phyloP scores from a whole-genome alignment of 2,888 invertebrate species.

The Folsomia manolachei region DNA sequence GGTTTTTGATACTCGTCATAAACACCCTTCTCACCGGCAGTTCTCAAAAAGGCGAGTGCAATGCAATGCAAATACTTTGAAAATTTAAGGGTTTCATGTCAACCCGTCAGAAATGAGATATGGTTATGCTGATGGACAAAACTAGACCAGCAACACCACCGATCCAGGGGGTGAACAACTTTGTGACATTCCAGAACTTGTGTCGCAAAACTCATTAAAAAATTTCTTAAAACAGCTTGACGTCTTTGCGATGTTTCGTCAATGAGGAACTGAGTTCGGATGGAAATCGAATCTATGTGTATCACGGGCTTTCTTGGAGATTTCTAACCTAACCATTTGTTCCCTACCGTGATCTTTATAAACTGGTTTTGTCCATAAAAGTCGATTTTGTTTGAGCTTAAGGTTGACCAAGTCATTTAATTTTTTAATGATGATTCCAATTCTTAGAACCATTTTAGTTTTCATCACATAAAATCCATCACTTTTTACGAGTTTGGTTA shows the following conservation, averaged over 20 bases:
- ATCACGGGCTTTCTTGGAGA: too few species aligned
- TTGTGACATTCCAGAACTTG: background rate
- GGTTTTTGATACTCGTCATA: background rate
- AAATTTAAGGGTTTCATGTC: background rate
- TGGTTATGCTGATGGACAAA: conserved; percentile 39
- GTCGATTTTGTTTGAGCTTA: too few species aligned
- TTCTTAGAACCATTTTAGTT: too few species aligned
- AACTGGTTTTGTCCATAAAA: too few species aligned
- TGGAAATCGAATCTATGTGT: background rate
- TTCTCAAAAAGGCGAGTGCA: too few species aligned
- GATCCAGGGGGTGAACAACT: conserved; percentile 29
- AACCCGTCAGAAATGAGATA: conserved; percentile 26
- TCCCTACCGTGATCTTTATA: too few species aligned
- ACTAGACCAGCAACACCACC: conserved; percentile 39
- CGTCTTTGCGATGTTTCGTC: background rate
- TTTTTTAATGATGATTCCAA: too few species aligned
- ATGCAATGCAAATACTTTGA: background rate
- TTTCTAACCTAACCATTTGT: too few species aligned
- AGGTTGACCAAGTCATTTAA: too few species aligned
- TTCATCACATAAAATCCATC: too few species aligned
- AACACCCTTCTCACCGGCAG: too few species aligned
- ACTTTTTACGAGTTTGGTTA: too few species aligned
- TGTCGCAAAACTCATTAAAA: conserved; percentile 7
- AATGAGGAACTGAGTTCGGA: background rate
- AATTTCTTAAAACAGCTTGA: background rate